Percentiles rank a stretch among this genome's conserved stretches.
Evolutionary conservation across 2,888 invertebrate species (phyloP).

Genomic region (Thysanoteuthis rhombus): DNA sequence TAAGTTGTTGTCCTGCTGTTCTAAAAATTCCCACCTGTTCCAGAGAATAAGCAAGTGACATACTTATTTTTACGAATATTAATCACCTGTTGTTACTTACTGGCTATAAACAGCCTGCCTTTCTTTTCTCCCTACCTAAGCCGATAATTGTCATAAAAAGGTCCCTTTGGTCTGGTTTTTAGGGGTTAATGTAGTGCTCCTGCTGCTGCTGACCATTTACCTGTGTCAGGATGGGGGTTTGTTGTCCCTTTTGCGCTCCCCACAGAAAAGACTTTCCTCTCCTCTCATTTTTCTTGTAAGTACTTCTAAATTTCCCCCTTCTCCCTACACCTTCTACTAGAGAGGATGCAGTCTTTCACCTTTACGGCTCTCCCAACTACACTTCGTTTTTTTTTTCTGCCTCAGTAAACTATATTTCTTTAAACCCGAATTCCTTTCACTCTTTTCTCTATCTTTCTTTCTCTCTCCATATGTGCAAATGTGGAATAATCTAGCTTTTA

Average conservation of each 20-base stretch:
- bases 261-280: background rate
- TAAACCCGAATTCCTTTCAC: background rate
- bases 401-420: background rate
- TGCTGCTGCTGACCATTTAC: background rate
- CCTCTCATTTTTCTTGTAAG: background rate
- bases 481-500: background rate
- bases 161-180: background rate
- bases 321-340: background rate
- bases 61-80: background rate
- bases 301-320: background rate
- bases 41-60: background rate
- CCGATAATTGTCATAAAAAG: background rate
- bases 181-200: background rate
- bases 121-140: background rate
- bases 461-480: background rate
- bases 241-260: background rate
- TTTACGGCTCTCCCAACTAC: background rate
- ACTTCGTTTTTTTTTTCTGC: background rate
- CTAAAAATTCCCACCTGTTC: background rate
- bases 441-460: background rate
- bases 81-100: background rate
- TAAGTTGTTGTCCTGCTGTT: background rate
- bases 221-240: background rate
- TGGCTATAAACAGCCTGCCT: background rate
- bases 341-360: background rate